phyloP scores from a whole-genome alignment of 2,797 vertebrate species.

The Pangasius djambal region DNA sequence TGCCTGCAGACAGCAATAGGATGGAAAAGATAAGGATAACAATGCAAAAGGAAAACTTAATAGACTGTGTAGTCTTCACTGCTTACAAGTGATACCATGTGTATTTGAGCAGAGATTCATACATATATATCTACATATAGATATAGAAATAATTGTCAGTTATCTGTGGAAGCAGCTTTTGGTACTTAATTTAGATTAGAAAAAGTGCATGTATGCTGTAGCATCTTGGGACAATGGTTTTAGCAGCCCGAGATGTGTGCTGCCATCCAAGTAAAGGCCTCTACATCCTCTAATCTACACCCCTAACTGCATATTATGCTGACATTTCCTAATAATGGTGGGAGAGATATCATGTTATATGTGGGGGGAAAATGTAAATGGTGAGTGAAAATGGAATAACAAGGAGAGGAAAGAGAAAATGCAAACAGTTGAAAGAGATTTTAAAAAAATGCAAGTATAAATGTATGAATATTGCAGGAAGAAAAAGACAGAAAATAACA shows the following conservation, averaged over 20 bases:
- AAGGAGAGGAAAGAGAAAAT: background rate
- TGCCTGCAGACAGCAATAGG: constrained; percentile 46
- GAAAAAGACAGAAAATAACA: constrained; percentile 15
- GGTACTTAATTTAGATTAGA: background rate
- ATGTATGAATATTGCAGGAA: background rate
- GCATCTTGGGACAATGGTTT: background rate
- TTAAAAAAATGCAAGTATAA: background rate
- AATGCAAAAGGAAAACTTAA: background rate
- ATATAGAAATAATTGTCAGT: background rate
- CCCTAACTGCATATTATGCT: background rate
- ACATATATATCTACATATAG: background rate
- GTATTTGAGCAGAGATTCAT: background rate
- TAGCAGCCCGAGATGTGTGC: background rate
- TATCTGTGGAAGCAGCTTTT: background rate
- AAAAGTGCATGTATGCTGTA: background rate
- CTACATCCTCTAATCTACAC: background rate
- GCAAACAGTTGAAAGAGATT: background rate
- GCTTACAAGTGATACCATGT: background rate
- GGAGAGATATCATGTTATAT: background rate
- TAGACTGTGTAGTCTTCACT: background rate
- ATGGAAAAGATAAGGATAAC: constrained; percentile 25
- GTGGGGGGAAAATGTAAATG: background rate
- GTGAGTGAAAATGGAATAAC: background rate
- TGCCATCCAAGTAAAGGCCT: background rate
- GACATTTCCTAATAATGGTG: background rate